Evolutionary conservation across 2,888 invertebrate species (phyloP), one percentile per base, ranked within the genome.

Genomic region (Steinernema scapterisci): DNA sequence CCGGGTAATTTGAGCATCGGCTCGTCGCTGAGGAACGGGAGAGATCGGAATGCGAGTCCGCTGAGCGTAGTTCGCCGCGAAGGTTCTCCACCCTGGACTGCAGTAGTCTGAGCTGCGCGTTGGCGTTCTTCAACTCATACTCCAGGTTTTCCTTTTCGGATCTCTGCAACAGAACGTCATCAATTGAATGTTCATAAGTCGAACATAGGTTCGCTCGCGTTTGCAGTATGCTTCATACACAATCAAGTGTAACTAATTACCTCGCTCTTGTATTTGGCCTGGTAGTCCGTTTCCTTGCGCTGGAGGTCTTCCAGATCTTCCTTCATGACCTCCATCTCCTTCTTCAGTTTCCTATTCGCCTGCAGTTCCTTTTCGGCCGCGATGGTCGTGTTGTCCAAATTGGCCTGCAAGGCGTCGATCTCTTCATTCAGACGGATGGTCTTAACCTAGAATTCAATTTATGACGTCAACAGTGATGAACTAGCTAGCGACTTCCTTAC

Each of bases 41-140:
- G 63, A 63, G 63, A 63, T 63, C 63, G 11, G 63, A 63, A 27
- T 63, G 63, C 7, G 63, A 63, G 38, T 63, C 63, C 7, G 63
- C 63, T 6, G 31, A 27, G 13, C 63, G 27, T 16, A 63, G 38
- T 31, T 63, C 63, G 13, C 63, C 63, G 7, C 63, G 63, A 3
- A 63, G 38, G 38, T 63, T 63, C 63, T 63, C 63, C 38, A 63
- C 63, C 16, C 63, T 27, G 31, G 31, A 21, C 63, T 63, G 63
- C 6, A 27, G 27, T 6, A 63, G 27, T 31, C 27, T 25, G 13
- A 63, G 63, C 38, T 63, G 63, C 13, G 63, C 63, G 16, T 27
- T 63, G 5, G 63, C 31, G 38, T 63, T 63, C 31, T 63, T 27
- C 2, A 63, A n/a, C 19, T 63, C 63, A 16, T 25, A 63, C 38